phyloP scores from a whole-genome alignment of 2,797 vertebrate genomes.

The Amphiprion clarkii region DNA sequence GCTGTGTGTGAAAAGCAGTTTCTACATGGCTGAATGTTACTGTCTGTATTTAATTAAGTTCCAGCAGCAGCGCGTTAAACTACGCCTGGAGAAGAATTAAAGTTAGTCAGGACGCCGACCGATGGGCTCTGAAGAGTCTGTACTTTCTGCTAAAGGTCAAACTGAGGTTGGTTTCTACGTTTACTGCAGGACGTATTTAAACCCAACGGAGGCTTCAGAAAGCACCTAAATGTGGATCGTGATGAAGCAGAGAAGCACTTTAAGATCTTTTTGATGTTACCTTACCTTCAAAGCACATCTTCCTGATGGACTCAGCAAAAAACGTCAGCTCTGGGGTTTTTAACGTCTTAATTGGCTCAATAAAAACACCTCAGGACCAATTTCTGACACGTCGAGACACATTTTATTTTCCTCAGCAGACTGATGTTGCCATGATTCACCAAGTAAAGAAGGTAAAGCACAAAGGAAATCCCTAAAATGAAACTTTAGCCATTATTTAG shows the following conservation, averaged over 20 bases:
- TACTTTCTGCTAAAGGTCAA: conserved; percentile 47
- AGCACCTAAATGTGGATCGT: background rate
- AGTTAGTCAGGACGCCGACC: conserved; percentile 32
- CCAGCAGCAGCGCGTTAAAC: conserved; percentile 35
- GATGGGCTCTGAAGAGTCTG: conserved; percentile 33
- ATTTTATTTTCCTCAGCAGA: background rate
- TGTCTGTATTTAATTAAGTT: conserved; percentile 61
- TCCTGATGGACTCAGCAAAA: conserved; percentile 11
- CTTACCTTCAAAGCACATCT: conserved; percentile 16
- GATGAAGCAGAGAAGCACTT: background rate
- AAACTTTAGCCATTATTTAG: too few species aligned
- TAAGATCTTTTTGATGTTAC: background rate
- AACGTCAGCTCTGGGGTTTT: conserved; percentile 8
- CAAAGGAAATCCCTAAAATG: too few species aligned
- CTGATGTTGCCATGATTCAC: too few species aligned
- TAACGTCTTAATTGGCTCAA: conserved; percentile 12
- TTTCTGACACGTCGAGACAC: too few species aligned
- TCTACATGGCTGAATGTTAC: conserved; percentile 43
- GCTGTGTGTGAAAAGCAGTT: conserved; percentile 31
- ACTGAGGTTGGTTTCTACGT: conserved; percentile 29
- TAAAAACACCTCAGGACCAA: conserved; percentile 11
- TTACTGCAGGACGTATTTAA: conserved; percentile 33
- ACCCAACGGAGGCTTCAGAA: conserved; percentile 7
- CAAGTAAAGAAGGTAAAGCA: too few species aligned
- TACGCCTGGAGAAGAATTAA: conserved; percentile 36